Evolutionary conservation across 1,140 invertebrate genomes (phyloP).

Genomic region (Drosophila athabasca): DNA sequence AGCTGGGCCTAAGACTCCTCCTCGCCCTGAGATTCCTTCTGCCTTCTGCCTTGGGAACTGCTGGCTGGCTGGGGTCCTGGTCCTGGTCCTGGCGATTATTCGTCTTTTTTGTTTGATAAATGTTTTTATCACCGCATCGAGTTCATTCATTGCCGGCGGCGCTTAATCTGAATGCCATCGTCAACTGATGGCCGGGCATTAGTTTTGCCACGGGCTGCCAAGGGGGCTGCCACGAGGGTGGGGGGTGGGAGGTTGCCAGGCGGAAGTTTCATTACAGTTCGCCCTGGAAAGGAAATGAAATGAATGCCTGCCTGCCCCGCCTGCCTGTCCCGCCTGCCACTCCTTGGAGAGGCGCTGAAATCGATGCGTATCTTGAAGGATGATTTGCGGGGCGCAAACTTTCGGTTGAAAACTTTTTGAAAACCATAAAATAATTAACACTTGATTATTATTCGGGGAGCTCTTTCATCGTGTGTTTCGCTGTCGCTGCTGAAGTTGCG

Average conservation of each 20-base stretch:
- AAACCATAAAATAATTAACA: conserved; percentile 84
- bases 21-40: neutral
- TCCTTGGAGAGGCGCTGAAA: conserved; percentile 39
- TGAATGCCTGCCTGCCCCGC: conserved; percentile 16
- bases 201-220: conserved; percentile 58
- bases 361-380: conserved; percentile 83
- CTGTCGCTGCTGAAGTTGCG: conserved; percentile 30
- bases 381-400: conserved; percentile 76
- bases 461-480: neutral
- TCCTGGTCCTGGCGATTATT: conserved; percentile 66
- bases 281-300: conserved; percentile 73
- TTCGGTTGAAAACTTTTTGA: conserved; percentile 74
- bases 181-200: conserved; percentile 83
- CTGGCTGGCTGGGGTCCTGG: conserved; percentile 6
- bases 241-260: neutral
- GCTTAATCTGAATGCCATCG: conserved; percentile 83
- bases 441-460: conserved; percentile 81
- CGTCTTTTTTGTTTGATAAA: conserved; percentile 81
- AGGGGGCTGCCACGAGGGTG: conserved; percentile 25
- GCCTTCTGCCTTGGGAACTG: neutral
- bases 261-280: conserved; percentile 82
- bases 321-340: conserved; percentile 6
- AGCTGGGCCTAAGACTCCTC: conserved; percentile 3
- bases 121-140: conserved; percentile 83
- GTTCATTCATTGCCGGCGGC: conserved; percentile 81